Conservation (phyloP, 2,797 vertebrate genomes). For the Distichodus sexfasciatus region DNA sequence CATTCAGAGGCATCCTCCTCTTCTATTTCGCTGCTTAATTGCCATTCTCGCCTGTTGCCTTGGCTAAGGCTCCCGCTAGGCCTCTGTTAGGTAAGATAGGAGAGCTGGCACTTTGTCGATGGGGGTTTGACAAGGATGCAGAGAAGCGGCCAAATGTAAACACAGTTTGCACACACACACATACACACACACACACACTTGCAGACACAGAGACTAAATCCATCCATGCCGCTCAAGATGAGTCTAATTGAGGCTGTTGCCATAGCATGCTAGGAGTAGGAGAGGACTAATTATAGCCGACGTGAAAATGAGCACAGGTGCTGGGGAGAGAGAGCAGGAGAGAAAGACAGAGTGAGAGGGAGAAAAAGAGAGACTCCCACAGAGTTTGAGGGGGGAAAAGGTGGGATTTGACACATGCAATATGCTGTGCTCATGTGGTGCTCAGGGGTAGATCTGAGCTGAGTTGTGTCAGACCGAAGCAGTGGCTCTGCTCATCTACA, state of each 20-base stretch:
- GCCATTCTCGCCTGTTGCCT: conserved; percentile 27
- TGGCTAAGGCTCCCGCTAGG: conserved; percentile 6
- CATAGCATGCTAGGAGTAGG: conserved; percentile 49
- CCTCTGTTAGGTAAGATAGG: conserved; percentile 24
- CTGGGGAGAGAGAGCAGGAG: not conserved
- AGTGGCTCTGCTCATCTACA: conserved; percentile 8
- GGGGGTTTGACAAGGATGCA: conserved; percentile 29
- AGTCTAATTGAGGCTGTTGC: conserved; percentile 60
- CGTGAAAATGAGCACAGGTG: conserved; percentile 46
- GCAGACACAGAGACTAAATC: conserved; percentile 10
- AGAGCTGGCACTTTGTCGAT: conserved; percentile 32
- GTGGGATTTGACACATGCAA: conserved; percentile 28
- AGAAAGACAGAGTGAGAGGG: not conserved
- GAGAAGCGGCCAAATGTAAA: not conserved
- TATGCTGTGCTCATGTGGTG: conserved; percentile 30
- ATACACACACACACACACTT: not conserved
- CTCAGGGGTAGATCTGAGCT: conserved; percentile 16
- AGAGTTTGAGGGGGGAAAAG: not conserved
- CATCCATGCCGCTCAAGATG: conserved; percentile 29
- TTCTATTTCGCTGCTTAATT: conserved; percentile 32
- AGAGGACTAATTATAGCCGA: conserved; percentile 60
- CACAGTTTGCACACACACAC: not conserved
- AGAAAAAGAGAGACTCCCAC: conserved; percentile 12
- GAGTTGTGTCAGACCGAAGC: conserved; percentile 48
- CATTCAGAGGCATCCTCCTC: conserved; percentile 17